Evolutionary conservation across 2,888 invertebrate species (phyloP), one percentile per base, ranked within the genome.

Genomic region (Lochmaea crataegi): DNA sequence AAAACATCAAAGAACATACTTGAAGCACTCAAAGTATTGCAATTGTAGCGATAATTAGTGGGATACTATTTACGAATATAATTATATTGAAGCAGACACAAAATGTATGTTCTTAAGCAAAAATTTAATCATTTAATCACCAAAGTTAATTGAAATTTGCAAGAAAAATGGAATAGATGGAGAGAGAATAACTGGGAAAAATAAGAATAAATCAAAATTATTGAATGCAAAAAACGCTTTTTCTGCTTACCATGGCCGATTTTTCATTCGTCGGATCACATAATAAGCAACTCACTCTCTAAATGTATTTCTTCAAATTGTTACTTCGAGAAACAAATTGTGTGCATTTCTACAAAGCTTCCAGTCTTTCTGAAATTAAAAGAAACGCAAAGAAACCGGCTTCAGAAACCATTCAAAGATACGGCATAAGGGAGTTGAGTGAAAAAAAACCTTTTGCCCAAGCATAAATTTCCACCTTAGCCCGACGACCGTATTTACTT

Each of bases 381-480:
- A 58, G 58, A 58, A 58, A 57, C 14, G 56, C 18, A 57, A 57
- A 57, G 56, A 57, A 58, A 26, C 26, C 57, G 57, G 18, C 26
- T 22, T 26, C 26, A 57, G 22, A 57, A 57, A 58, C 32, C 58
- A 58, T 51, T 63, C 61, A 63, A 68, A 68, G 53, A 53, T 53
- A 16, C 18, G 51, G 68, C 45, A 26, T 61, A 61, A 68, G 45
- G 42, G 45, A 42, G 48, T 57, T 51, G 60, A 14, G 60, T 68
- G 26, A 26, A 68, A 58, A 58, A 58, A 67, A 68, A 68, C 68
- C 68, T 68, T 68, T 68, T 68, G 68, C 53, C 38, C 18, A 32
- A 48, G 57, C 63, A 65, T 45, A 56, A 38, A 72, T 72, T 67
- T 57, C 45, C 66, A 63, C 64, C 57, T 68, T 64, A 68, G 67